Base-by-base conservation (phyloP, 2,113 vertebrate genomes). In the Austrofundulus limnaeus region DNA sequence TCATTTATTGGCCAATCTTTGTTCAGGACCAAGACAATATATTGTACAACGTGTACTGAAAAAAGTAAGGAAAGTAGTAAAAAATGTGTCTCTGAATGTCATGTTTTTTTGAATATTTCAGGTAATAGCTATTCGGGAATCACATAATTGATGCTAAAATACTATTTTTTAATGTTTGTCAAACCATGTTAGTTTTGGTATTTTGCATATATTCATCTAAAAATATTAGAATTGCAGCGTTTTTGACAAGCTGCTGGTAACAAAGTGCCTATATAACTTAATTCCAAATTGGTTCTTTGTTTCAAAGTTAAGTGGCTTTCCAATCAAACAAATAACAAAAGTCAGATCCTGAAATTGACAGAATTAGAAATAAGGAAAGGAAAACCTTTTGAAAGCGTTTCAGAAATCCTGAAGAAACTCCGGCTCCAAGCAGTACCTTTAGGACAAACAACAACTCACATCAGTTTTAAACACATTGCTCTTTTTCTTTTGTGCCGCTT, bases 391-490 rank as follows among this genome's bases (percentile, higher is more conserved):
- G 7, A 28, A 28, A 28, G 28, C 3, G 3, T 28, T 28, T 28
- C 7, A 3, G 7, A 28, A 28, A 28, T 28, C 31, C 31, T 34
- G 31, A 34, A 34, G 8, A 34, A 34, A 34, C 5, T 34, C 31
- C 10, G 28, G 28, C 31, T 34, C 31, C 28, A 28, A 28, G 28
- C 28, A 28, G 9, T 8, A 34, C 31, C 3, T 28, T 51, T 4
- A n/a, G 50, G 61, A 54, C 23, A 56, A 31, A 49, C 17, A 69
- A 62, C 52, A 45, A 21, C 47, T 58, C 60, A 20, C 46, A 23
- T 21, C 28, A 42, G 62, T 51, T 23, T 49, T 65, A 19, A 0
- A 1, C 19, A 21, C 49, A 49, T 54, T 17, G 16, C 19, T 37
- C 63, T 67, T 58, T 31, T 68, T 51, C 39, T 68, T 45, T 16